These are phyloP conservation scores for Melitaea cinxia DNA, from an alignment of 1,140 invertebrate species.

Conservation along the genomic window DNA sequence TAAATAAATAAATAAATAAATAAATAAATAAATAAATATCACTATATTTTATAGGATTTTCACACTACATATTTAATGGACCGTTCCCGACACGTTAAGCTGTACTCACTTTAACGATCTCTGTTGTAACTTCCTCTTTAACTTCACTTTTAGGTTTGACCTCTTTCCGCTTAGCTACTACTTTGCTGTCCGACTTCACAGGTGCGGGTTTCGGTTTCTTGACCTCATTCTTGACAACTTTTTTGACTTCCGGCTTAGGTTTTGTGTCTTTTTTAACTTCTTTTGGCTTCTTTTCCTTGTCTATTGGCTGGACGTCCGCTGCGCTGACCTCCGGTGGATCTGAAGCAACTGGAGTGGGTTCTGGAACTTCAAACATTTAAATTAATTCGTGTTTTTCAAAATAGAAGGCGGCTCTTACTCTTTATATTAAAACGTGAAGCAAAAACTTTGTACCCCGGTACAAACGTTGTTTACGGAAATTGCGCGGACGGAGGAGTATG, in stretches of 20 bases:
- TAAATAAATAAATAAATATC: too few relatives aligned
- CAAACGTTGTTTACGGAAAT: too few relatives aligned
- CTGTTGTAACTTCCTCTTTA: background rate
- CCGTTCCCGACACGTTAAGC: too few relatives aligned
- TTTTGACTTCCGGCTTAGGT: conserved; percentile 42
- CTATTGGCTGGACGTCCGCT: conserved; percentile 51
- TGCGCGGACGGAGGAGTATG: too few relatives aligned
- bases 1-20: too few relatives aligned
- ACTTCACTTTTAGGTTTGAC: conserved; percentile 27
- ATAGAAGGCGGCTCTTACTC: too few relatives aligned
- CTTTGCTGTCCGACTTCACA: conserved; percentile 50
- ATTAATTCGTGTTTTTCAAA: too few relatives aligned
- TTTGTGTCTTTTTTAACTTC: conserved; percentile 40
- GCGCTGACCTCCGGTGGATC: conserved; percentile 63
- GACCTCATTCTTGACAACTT: conserved; percentile 40
- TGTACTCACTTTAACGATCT: conserved; percentile 49
- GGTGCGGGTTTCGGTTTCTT: conserved; percentile 43
- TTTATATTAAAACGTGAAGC: too few relatives aligned
- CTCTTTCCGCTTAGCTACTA: conserved; percentile 53
- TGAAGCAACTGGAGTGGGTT: conserved; percentile 37
- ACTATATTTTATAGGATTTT: too few relatives aligned
- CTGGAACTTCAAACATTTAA: conserved; percentile 30
- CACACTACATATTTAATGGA: too few relatives aligned
- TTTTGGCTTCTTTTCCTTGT: conserved; percentile 48
- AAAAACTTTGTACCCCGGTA: too few relatives aligned